A percentile compares a stretch with the other conserved stretches of the same genome.
phyloP scores from a whole-genome alignment of 1,140 invertebrate species.

The Plectus sambesii region DNA sequence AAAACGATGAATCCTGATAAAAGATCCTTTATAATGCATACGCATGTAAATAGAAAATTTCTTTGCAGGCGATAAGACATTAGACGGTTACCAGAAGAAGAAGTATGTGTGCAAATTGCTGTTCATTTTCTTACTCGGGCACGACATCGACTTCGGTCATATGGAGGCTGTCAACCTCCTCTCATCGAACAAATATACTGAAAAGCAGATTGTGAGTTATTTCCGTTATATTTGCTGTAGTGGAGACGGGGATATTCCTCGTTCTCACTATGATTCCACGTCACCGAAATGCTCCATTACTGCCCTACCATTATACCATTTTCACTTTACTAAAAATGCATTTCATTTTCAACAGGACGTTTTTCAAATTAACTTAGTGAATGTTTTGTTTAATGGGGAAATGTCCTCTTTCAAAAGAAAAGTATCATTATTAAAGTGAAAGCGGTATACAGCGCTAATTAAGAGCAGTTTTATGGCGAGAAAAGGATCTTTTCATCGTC shows the following conservation, averaged over 20 bases:
- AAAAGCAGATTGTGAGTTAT: conserved; percentile 95
- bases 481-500: no score
- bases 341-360: no score
- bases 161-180: conserved; percentile 99
- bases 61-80: conserved; percentile 74
- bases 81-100: conserved; percentile 99
- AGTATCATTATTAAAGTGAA: no score
- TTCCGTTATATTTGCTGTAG: no score
- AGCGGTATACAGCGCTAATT: no score
- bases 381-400: no score
- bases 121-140: conserved; percentile 94
- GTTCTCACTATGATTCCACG: conserved; percentile 7
- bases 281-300: no score
- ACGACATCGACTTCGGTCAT: conserved; percentile 99
- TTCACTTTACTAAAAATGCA: no score
- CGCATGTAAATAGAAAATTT: conserved; percentile 11
- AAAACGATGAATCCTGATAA: not conserved
- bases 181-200: conserved; percentile 99
- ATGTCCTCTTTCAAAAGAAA: no score
- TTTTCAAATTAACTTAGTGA: no score
- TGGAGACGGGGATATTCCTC: not conserved
- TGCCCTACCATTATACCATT: no score
- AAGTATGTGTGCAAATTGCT: conserved; percentile 99
- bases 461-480: no score
- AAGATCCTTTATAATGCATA: not conserved